Evolutionary conservation across 2,113 vertebrate genomes (phyloP).

Genomic region (Triplophysa rosa): DNA sequence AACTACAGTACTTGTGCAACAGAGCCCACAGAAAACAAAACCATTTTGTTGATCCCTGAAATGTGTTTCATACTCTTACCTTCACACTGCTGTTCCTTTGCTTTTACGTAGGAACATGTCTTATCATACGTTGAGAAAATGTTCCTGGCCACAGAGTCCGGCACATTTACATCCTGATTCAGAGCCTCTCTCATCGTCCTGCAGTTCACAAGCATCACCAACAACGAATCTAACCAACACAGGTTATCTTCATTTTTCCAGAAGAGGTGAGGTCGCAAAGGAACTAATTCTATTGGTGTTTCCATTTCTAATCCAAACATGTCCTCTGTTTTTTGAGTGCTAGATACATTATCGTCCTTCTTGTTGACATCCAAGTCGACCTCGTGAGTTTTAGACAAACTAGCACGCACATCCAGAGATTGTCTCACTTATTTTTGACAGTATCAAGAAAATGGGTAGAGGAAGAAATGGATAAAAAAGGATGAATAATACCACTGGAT

Average conservation of each 20-base stretch:
- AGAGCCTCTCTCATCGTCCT: conserved; percentile 66
- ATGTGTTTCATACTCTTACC: conserved; percentile 54
- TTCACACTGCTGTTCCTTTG: conserved; percentile 59
- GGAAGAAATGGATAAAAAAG: too few species aligned
- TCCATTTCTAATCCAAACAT: background rate
- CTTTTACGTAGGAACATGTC: conserved; percentile 65
- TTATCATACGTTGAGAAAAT: conserved; percentile 76
- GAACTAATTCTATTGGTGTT: conserved; percentile 42
- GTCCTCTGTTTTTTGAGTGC: conserved; percentile 7
- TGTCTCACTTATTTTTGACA: too few species aligned
- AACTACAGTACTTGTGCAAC: too few species aligned
- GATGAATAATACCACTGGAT: conserved; percentile 78
- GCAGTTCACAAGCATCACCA: conserved; percentile 83
- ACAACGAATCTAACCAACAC: conserved; percentile 89
- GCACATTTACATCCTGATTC: background rate
- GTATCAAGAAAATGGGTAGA: background rate
- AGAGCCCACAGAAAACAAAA: too few species aligned
- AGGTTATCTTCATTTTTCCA: conserved; percentile 89
- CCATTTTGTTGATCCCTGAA: background rate
- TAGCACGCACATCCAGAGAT: too few species aligned
- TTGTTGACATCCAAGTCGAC: background rate
- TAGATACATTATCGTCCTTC: background rate
- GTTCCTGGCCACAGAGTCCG: conserved; percentile 69
- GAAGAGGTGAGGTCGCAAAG: conserved; percentile 69
- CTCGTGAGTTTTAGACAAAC: too few species aligned